Evolutionary conservation across 2,797 vertebrate species (phyloP).

Genomic region (Pangasius macronema): DNA sequence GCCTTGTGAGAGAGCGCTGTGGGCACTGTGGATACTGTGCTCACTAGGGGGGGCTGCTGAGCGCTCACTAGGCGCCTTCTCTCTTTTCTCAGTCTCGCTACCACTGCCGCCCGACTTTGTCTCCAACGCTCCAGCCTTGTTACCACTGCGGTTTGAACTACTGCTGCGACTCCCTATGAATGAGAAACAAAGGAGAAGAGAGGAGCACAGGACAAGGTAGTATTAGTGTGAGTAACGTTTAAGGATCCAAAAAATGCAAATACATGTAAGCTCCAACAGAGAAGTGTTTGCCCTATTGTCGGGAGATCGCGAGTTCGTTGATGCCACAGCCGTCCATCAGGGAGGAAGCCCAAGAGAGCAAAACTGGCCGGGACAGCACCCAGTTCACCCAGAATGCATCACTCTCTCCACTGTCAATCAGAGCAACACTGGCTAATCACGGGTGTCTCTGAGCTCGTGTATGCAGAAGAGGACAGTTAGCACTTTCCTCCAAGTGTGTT

Average conservation of each 20-base stretch:
- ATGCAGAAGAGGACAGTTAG: too few relatives aligned
- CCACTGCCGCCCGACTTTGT: conserved; percentile 82
- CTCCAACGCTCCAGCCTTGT: conserved; percentile 73
- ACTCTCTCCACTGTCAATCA: background rate
- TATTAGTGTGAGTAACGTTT: background rate
- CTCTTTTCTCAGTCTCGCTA: conserved; percentile 82
- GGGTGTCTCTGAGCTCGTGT: too few relatives aligned
- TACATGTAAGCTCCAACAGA: background rate
- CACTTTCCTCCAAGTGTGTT: too few relatives aligned
- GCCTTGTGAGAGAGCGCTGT: conserved; percentile 81
- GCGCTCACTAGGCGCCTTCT: conserved; percentile 73
- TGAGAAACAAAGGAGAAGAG: background rate
- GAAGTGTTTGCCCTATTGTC: background rate
- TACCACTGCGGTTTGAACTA: conserved; percentile 84
- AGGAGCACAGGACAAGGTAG: background rate
- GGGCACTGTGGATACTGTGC: conserved; percentile 69
- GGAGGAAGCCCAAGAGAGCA: too few relatives aligned
- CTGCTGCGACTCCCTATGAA: conserved; percentile 86
- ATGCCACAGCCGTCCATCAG: background rate
- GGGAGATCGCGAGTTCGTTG: background rate
- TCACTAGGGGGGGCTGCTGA: conserved; percentile 72
- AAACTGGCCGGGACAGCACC: background rate
- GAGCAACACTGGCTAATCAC: background rate
- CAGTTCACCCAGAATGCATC: background rate
- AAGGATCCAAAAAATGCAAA: background rate